Conservation (phyloP, 2,797 vertebrate genomes). For the Paramormyrops hopkinsi region DNA sequence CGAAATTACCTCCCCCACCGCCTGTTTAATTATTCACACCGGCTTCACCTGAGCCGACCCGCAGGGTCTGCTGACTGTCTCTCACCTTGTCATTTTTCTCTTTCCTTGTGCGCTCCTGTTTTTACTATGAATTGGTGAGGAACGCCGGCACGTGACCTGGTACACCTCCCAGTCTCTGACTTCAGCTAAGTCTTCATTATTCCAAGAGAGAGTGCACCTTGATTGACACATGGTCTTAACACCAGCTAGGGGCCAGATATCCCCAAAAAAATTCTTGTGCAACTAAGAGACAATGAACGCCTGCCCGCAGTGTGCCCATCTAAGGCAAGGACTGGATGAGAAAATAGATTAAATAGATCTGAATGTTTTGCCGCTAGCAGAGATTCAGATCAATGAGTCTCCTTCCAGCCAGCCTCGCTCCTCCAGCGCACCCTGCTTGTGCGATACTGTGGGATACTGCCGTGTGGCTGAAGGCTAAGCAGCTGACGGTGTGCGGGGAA, state of each 20-base stretch:
- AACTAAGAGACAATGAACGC: not conserved
- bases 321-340: not conserved
- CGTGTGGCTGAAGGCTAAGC: not conserved
- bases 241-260: not conserved
- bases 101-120: not conserved
- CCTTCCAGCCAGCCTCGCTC: not conserved
- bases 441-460: not conserved
- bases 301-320: not conserved
- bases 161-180: not conserved
- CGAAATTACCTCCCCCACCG: constrained; percentile 39
- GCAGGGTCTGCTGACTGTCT: constrained; percentile 19
- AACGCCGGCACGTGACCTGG: not conserved
- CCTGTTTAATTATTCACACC: constrained; percentile 53
- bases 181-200: not conserved
- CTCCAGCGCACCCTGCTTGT: not conserved
- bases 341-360: not conserved
- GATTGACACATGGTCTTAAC: not conserved
- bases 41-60: constrained; percentile 50
- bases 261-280: not conserved
- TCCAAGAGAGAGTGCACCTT: not conserved
- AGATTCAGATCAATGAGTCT: not conserved
- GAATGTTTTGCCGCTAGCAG: not conserved
- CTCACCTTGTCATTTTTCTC: constrained; percentile 29
- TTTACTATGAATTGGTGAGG: not conserved
- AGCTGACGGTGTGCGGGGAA: not conserved